Evolutionary conservation across 2,888 invertebrate genomes (phyloP).

Genomic region (Lomographa bimaculata): DNA sequence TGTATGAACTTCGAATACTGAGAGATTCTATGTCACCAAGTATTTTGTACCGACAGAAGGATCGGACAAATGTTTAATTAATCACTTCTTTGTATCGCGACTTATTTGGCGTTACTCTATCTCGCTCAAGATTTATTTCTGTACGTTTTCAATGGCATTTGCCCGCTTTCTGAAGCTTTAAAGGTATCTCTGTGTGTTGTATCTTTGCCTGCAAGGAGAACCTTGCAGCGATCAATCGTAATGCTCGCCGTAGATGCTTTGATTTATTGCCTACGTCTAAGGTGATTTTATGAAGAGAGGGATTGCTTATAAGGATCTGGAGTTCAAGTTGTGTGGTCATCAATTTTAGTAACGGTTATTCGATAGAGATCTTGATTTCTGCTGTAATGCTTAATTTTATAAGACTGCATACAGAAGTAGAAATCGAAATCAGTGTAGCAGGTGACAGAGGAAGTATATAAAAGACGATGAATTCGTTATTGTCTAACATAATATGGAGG

Average conservation of each 20-base stretch:
- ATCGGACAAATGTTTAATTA: slow-evolving; percentile 37
- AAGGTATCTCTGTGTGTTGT: too few relatives aligned
- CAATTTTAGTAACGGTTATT: slow-evolving; percentile 9
- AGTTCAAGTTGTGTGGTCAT: slow-evolving; percentile 13
- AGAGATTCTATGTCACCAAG: not conserved
- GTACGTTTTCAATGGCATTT: slow-evolving; percentile 18
- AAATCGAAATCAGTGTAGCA: too few relatives aligned
- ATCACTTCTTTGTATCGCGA: slow-evolving; percentile 34
- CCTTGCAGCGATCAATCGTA: slow-evolving; percentile 16
- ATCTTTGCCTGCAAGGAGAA: slow-evolving; percentile 15
- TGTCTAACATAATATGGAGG: too few relatives aligned
- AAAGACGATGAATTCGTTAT: too few relatives aligned
- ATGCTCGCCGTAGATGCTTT: slow-evolving; percentile 22
- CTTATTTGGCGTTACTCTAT: slow-evolving; percentile 30
- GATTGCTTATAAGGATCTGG: slow-evolving; percentile 17
- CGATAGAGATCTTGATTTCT: slow-evolving; percentile 7
- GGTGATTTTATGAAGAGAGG: slow-evolving; percentile 20
- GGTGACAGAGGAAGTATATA: too few relatives aligned
- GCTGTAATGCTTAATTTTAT: too few relatives aligned
- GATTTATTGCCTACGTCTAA: slow-evolving; percentile 27
- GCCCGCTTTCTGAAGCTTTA: too few relatives aligned
- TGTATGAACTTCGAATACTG: slow-evolving; percentile 3
- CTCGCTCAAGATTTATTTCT: slow-evolving; percentile 30
- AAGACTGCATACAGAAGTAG: too few relatives aligned
- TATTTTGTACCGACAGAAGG: slow-evolving; percentile 7